Evolutionary conservation across 2,797 vertebrate genomes (phyloP).

Genomic region (Parauchenoglanis ngamensis): DNA sequence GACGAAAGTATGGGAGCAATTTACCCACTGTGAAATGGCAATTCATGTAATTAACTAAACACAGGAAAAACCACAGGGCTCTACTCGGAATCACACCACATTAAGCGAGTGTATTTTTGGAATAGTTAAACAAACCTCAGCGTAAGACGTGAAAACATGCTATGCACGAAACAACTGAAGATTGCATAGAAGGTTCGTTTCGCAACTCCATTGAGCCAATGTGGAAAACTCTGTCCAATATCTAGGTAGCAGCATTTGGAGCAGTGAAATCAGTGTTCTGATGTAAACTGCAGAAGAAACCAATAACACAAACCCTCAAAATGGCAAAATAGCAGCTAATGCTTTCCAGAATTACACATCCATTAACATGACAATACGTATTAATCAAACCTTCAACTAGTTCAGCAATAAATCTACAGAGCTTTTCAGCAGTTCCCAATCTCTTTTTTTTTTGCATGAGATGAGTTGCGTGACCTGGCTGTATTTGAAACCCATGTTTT

Average conservation of each 20-base stretch:
- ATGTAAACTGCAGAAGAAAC: constrained; percentile 25
- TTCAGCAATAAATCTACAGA: constrained; percentile 21
- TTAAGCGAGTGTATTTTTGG: neutral
- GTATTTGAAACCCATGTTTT: constrained; percentile 11
- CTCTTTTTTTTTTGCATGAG: neutral
- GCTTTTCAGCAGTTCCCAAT: constrained; percentile 7
- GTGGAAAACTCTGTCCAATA: constrained; percentile 15
- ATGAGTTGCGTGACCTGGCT: constrained; percentile 19
- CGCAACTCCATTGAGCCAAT: neutral
- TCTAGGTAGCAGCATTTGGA: neutral
- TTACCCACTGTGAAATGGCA: constrained; percentile 26
- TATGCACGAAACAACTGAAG: neutral
- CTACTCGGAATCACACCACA: constrained; percentile 13
- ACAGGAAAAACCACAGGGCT: constrained; percentile 17
- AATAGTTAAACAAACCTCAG: neutral
- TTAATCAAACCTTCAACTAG: constrained; percentile 27
- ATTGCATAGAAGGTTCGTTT: neutral
- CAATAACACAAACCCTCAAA: constrained; percentile 6
- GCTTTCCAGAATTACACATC: constrained; percentile 23
- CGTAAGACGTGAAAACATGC: neutral
- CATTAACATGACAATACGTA: constrained; percentile 13
- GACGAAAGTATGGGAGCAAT: neutral
- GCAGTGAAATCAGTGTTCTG: neutral
- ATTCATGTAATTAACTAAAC: constrained; percentile 28
- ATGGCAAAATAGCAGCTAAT: constrained; percentile 15